Conservation (phyloP, 2,888 invertebrate genomes). For the Diarsia mendica region DNA sequence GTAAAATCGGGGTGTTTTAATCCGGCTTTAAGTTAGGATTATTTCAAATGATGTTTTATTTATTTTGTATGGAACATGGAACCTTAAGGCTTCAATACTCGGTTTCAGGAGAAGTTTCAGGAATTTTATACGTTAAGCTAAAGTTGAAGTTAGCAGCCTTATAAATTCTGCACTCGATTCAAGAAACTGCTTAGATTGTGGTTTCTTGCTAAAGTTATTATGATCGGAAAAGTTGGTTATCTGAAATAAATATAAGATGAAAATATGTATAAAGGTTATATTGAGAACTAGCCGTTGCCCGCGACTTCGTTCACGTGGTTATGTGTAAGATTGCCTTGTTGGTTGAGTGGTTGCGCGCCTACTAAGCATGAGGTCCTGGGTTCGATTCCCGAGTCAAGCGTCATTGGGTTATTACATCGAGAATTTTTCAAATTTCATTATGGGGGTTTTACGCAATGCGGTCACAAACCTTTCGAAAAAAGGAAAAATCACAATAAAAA, state of each 20-base stretch:
- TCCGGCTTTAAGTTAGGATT: not conserved
- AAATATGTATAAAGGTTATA: not conserved
- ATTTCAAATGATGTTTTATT: not conserved
- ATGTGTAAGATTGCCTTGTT: too few relatives aligned
- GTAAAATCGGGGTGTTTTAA: not conserved
- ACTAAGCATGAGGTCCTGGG: too few relatives aligned
- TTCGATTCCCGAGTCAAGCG: too few relatives aligned
- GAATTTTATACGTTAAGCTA: conserved; percentile 20
- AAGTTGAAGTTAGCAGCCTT: conserved; percentile 30
- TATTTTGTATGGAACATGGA: not conserved
- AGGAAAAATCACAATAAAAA: too few relatives aligned
- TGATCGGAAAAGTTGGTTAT: conserved; percentile 13
- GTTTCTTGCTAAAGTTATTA: conserved; percentile 35
- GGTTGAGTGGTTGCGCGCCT: too few relatives aligned
- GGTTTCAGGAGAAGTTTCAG: conserved; percentile 14
- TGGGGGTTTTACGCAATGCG: too few relatives aligned
- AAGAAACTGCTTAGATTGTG: conserved; percentile 27
- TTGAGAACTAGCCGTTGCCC: too few relatives aligned
- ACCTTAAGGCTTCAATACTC: not conserved
- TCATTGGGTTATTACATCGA: too few relatives aligned
- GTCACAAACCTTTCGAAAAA: too few relatives aligned
- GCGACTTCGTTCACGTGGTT: too few relatives aligned
- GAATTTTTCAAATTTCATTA: too few relatives aligned
- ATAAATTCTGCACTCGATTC: conserved; percentile 46
- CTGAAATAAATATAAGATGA: conserved; percentile 1